Evolutionary conservation across 2,888 invertebrate genomes (phyloP), one percentile per base, ranked within the genome.

Genomic region (Gandaritis pyraliata): DNA sequence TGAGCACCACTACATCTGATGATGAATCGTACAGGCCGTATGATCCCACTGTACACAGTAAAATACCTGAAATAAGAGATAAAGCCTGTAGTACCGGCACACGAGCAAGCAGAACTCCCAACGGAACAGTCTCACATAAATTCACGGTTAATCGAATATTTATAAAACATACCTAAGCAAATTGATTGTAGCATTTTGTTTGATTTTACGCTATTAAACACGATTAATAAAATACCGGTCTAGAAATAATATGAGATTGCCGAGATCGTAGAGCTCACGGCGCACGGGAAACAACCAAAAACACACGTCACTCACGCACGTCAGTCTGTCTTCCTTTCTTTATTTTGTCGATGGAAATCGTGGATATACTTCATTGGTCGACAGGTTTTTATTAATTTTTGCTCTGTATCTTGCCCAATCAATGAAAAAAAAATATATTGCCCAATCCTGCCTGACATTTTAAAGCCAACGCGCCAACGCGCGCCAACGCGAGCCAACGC

Each of bases 1-100:
- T 98, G 65, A 99, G 90, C 60, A 97, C 96, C 11, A 98, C 93
- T 15, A 99, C 98, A 80, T 95, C 96, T 33, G 96, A 95, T 18
- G 92, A 92, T 0, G 95, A 91, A 11, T 95, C 93, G 77, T 96
- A 96, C 50, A 96, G 86, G 43, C 85, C 91, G 56, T 79, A 82
- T 6, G 90, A 78, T 59, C 88, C 85, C 57, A 78, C 78, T 53
- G 82, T 78, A 65, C 81, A 80, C 33, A 91, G 69, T 74, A 90
- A 80, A 78, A 91, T 71, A 78, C 90, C 91, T 92, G 72, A 69
- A 85, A 85, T 48, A 53, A 18, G 47, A 57, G 63, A 33, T 33
- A 10, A 33, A 2, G 10, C 10, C 33, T 33, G 33, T 68, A 43
- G 68, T 68, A 74, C 81, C 81, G 81, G 81, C 65, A 73, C 66